Base-by-base conservation (phyloP, 2,113 vertebrate genomes). In the Opisthocomus hoazin region DNA sequence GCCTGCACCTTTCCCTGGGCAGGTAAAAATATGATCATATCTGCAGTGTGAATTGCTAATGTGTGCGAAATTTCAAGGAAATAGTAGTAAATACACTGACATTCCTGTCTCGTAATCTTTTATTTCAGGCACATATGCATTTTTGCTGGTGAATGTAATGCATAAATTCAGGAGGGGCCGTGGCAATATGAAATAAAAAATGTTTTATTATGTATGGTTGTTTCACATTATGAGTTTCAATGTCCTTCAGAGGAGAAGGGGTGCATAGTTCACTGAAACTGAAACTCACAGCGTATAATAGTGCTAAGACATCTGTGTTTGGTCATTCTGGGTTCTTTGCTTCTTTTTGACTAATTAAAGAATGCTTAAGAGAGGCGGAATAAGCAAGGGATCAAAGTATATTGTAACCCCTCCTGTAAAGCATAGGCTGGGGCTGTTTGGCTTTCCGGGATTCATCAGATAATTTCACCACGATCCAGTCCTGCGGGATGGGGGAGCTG, bases 121-220 rank as follows among this genome's bases (percentile, higher is more conserved):
- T 92, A 46, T 92, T 96, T 89, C 92, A 94, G 83, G 45, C 81
- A 90, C 60, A 84, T 43, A 53, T 41, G 22, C 81, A 77, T 45
- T 94, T 91, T 89, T 88, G 64, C 41, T n/a, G 26, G 45, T 91
- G 56, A 84, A 34, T 82, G 12, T 30, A 86, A 83, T 96, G 86
- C 91, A 95, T 85, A 73, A 57, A 95, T 92, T 92, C 30, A 83
- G 43, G 84, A 82, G 73, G 48, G 77, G 90, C 76, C 91, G 41
- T 94, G 54, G 68, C 56, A 84, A 80, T 89, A 60, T 10, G 93
- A 87, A 93, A 96, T 96, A 87, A 93, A 96, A 95, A 45, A 34
- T 78, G 53, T 46, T 94, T 64, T 90, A 96, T 95, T 96, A 58
- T 43, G 46, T 50, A 20, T 71, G 48, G 64, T 80, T 89, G n/a